Evolutionary conservation across 2,888 invertebrate species (phyloP), one percentile per base, ranked within the genome.

Genomic region (Argyra leucocephala): DNA sequence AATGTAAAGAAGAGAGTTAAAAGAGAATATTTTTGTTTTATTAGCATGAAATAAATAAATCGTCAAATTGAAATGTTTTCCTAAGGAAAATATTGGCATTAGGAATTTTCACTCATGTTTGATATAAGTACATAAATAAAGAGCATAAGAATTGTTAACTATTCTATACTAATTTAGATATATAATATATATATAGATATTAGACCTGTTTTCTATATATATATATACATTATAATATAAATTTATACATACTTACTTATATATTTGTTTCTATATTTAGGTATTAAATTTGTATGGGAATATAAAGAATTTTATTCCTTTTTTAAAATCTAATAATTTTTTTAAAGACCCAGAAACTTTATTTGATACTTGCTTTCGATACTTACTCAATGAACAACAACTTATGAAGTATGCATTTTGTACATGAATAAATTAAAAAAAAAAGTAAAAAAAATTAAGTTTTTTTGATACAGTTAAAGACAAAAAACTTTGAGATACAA

Each of bases 51-150:
- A 48, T 48, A 48, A 59, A 59, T 59, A 59, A 59, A 59, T 76
- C 76, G 76, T 76, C 77, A 76, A 76, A 76, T 76, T 76, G 76
- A 76, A 77, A 76, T 76, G 76, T 76, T 76, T 76, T 73, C 76
- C 73, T 75, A 76, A 75, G 74, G 72, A 76, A 76, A 76, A 76
- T 76, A 76, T 76, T 76, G 76, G 76, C 76, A 76, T 74, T 77
- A 76, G 76, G 76, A 76, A 76, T 76, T 59, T 59, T 59, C 59
- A 23, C 59, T 59, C 9, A 22, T 15, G 22, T 22, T 22, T 23
- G 15, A 59, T 59, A 18, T 48, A 18, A 12, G 48, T 48, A 48
- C 18, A 48, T 48, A 48, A 48, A 18, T 18, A 48, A 15, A 48
- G 5, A 12, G n/a, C 48, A 48, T 18, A 48, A 48, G n/a, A 48